phyloP scores from a whole-genome alignment of 2,888 invertebrate species.

The Nephrotoma flavescens region DNA sequence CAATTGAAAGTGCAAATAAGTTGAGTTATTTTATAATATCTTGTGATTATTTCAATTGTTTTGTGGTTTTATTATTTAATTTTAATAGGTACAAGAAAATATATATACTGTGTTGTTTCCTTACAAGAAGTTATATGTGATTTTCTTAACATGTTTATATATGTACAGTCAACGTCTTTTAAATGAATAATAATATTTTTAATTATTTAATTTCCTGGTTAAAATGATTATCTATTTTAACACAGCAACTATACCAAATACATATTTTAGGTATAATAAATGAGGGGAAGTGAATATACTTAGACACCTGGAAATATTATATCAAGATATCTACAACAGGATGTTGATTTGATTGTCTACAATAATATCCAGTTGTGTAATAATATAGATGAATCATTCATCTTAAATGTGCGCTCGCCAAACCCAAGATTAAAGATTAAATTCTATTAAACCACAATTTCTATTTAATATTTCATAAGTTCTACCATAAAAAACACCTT shows the following conservation, averaged over 20 bases:
- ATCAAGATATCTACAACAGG: neutral
- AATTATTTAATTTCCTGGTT: neutral
- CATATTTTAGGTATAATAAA: neutral
- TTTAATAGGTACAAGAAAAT: neutral
- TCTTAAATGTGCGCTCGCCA: neutral
- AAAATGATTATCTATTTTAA: neutral
- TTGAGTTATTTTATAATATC: neutral
- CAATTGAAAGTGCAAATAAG: neutral
- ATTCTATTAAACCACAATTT: neutral
- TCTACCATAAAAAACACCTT: neutral
- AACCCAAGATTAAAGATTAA: neutral
- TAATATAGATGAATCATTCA: neutral
- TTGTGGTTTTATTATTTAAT: neutral
- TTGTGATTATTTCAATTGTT: neutral
- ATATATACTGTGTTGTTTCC: neutral
- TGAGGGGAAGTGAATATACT: neutral
- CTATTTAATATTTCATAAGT: neutral
- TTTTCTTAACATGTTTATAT: too few species aligned
- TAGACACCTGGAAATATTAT: neutral
- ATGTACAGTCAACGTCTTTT: neutral
- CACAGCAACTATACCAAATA: neutral
- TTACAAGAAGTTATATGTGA: too few species aligned
- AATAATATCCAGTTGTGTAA: neutral
- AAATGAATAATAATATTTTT: neutral
- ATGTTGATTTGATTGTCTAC: neutral